phyloP scores from a whole-genome alignment of 2,113 vertebrate genomes.

The Egretta garzetta region DNA sequence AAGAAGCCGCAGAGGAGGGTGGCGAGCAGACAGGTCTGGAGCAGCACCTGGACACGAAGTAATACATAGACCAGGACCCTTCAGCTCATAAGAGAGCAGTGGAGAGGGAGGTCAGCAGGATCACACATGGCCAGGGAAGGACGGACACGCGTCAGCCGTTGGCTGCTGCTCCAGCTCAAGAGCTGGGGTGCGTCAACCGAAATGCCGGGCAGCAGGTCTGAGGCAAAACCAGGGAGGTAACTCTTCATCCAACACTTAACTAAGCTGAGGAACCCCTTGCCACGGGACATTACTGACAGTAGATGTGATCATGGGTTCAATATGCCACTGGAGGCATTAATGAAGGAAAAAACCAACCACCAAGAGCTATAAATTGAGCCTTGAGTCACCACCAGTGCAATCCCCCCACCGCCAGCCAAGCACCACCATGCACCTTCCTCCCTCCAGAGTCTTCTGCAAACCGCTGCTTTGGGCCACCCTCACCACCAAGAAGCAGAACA shows the following conservation, averaged over 20 bases:
- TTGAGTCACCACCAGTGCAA: fast-evolving
- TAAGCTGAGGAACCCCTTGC: neutral
- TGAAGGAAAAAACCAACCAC: too few species aligned
- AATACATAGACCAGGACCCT: too few species aligned
- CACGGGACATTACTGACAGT: fast-evolving
- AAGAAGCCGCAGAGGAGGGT: neutral
- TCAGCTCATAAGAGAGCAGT: neutral
- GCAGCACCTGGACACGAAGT: neutral
- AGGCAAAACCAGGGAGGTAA: neutral
- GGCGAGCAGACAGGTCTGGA: neutral
- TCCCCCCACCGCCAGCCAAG: neutral
- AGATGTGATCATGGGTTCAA: neutral
- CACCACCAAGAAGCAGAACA: neutral
- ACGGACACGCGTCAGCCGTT: fast-evolving
- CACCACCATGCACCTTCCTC: neutral
- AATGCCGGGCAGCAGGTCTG: fast-evolving
- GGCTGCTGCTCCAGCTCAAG: neutral
- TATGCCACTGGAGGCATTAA: neutral
- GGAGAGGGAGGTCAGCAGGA: too few species aligned
- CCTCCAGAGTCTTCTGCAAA: neutral
- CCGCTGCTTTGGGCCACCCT: neutral
- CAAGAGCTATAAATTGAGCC: neutral
- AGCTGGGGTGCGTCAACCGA: fast-evolving
- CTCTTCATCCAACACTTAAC: fast-evolving
- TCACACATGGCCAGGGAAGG: fast-evolving